Base-by-base conservation (phyloP, 2,888 invertebrate species). In the Polydrusus pterygomalis region DNA sequence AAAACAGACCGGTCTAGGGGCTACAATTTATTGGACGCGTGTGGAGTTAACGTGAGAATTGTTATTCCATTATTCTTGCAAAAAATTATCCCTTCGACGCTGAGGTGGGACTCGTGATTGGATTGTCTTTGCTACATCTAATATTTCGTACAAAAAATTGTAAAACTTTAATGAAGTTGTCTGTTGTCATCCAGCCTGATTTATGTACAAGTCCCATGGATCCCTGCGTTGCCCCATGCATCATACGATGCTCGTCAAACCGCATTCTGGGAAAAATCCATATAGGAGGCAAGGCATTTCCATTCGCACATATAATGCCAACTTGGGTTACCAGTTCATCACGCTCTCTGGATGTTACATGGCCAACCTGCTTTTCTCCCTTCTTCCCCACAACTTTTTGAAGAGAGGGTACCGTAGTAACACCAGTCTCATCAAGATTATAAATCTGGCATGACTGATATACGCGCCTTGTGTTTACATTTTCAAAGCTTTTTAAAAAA, bases 151-250 rank as follows among this genome's bases (percentile, higher is more conserved):
- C 67, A 60, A 83, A 82, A 74, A 80, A 79, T 73, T 78, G 64
- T 68, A 82, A 76, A 25, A 81, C 79, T 45, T 71, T 17, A 1
- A 81, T 47, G 68, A 82, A 83, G 15, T 79, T 71, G 30, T 81
- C 78, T 18, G 77, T 75, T 13, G 74, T 81, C 77, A 82, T 81
- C 81, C 81, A 84, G n/a, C 83, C 82, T 54, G 79, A 78, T 47
- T 77, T 74, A 73, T 79, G 79, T 45, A 80, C 82, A 43, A 81
- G 74, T 20, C 81, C 51, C 47, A 68, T 49, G n/a, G n/a, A n/a
- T n/a, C n/a, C n/a, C n/a, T n/a, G n/a, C n/a, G n/a, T n/a, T n/a
- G n/a, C n/a, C n/a, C n/a, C n/a, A n/a, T n/a, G n/a, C n/a, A n/a
- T n/a, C n/a, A n/a, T n/a, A n/a, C n/a, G n/a, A n/a, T n/a, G n/a